Base-by-base conservation (phyloP, 2,797 vertebrate genomes). In the Trachops cirrhosus region DNA sequence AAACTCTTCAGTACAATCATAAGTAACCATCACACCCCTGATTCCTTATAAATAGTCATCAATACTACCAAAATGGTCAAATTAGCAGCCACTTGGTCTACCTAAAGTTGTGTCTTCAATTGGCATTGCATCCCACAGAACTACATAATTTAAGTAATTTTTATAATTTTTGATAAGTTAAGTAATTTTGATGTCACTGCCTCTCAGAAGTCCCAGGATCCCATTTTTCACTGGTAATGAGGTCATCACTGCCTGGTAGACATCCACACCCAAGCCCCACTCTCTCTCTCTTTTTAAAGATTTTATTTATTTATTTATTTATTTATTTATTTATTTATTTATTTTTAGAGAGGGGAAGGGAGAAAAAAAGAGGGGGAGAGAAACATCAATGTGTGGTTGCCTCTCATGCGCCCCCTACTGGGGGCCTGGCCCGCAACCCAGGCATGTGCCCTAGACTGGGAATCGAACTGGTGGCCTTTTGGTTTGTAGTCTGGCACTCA, bases 31-130 rank as follows among this genome's bases (percentile, higher is more conserved):
- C 6, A 16, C 15, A 21, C 37, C 24, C 5, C 50, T 26, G 11
- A 24, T 78, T 71, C 37, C 62, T 46, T 64, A 12, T 21, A 37
- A 44, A 29, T 0, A 39, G 15, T 57, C 29, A 9, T 6, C 0
- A 3, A 0, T 8, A 32, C 18, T 3, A 11, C 26, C 5, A 0
- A 24, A 9, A 34, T 1, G 3, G 15, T 80, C 67, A n/a, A 19
- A 16, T 71, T 50, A 44, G n/a, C 41, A 86, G n/a, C 44, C 37
- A 34, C 2, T 3, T 4, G 14, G 2, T 16, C 26, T 54, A 12
- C 59, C 37, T 18, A 11, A 59, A 50, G 14, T 19, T 24, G 46
- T 21, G 3, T 44, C 85, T 88, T 83, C 29, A 29, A 7, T 3
- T 41, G 52, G 21, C 6, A 16, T 39, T 57, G 59, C n/a, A 39